Conservation (phyloP, 2,797 vertebrate species). For the Rhynchotus rufescens region DNA sequence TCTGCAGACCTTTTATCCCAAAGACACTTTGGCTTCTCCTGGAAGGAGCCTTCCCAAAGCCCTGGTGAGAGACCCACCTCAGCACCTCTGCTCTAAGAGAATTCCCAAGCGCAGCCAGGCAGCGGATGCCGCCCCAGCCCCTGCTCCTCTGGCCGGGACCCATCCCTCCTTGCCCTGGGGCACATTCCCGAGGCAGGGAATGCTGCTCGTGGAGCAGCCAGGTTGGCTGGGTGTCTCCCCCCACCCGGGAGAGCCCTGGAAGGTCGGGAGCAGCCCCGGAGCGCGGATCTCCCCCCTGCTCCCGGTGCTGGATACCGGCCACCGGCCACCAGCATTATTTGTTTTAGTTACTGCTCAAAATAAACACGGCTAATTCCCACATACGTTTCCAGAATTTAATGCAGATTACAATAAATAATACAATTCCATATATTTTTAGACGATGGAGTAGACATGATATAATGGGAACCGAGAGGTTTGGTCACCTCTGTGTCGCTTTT, state of each 20-base stretch:
- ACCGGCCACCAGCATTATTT: conserved; percentile 15
- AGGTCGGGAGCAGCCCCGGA: neutral
- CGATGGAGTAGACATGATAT: neutral
- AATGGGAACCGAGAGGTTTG: neutral
- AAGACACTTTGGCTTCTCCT: neutral
- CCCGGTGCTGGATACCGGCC: neutral
- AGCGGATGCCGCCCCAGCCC: neutral
- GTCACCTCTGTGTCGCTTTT: neutral
- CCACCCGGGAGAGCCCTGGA: neutral
- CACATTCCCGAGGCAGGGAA: no score
- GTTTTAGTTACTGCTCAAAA: conserved; percentile 46
- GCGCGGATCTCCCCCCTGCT: no score
- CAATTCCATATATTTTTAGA: conserved; percentile 26
- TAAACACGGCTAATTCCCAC: conserved; percentile 34
- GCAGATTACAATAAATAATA: neutral
- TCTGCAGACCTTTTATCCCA: neutral
- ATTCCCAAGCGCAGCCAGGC: conserved; percentile 16
- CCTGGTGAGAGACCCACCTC: neutral
- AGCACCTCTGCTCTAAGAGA: neutral
- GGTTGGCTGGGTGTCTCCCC: accelerated
- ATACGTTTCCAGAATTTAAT: conserved; percentile 17
- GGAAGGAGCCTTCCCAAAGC: neutral
- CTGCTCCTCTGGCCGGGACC: neutral
- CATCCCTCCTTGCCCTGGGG: neutral
- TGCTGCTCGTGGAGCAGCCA: no score